A percentile compares a stretch with the other conserved stretches of the same genome.
Conservation (phyloP, 35 echinoderm and acorn worm genomes). For the Chiridota heheva region DNA sequence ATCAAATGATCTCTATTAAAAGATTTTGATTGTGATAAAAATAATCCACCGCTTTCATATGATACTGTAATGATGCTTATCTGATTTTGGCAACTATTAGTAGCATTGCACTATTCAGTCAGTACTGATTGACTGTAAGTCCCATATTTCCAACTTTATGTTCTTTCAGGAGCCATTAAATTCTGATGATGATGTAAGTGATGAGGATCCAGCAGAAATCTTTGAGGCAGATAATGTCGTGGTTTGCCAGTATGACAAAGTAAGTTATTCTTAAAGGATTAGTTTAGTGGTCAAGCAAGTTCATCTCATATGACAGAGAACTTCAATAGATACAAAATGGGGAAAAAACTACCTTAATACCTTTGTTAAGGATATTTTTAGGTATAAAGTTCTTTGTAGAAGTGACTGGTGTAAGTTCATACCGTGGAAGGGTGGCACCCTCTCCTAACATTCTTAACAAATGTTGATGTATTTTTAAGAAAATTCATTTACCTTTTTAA, state of each 20-base stretch:
- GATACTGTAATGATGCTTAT: too few species aligned
- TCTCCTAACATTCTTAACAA: too few species aligned
- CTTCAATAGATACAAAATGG: too few species aligned
- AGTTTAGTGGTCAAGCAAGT: too few species aligned
- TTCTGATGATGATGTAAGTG: conserved; percentile 95
- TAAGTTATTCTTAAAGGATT: too few species aligned
- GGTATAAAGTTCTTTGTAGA: background rate
- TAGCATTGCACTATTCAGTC: background rate
- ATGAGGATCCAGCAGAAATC: conserved; percentile 90
- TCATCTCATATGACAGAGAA: too few species aligned
- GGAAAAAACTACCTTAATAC: background rate
- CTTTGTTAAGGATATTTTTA: background rate
- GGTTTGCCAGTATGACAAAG: conserved; percentile 98
- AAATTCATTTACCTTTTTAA: too few species aligned
- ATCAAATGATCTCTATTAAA: too few species aligned
- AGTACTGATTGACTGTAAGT: background rate
- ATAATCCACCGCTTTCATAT: too few species aligned
- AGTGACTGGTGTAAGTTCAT: background rate
- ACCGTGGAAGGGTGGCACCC: too few species aligned
- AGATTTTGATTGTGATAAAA: too few species aligned
- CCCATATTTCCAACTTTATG: background rate
- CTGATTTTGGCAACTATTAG: background rate
- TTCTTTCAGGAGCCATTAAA: conserved; percentile 82
- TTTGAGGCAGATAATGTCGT: conserved; percentile 99
- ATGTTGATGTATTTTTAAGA: too few species aligned